Base-by-base conservation (phyloP, 1,140 invertebrate species). In the Drosophila bocqueti region DNA sequence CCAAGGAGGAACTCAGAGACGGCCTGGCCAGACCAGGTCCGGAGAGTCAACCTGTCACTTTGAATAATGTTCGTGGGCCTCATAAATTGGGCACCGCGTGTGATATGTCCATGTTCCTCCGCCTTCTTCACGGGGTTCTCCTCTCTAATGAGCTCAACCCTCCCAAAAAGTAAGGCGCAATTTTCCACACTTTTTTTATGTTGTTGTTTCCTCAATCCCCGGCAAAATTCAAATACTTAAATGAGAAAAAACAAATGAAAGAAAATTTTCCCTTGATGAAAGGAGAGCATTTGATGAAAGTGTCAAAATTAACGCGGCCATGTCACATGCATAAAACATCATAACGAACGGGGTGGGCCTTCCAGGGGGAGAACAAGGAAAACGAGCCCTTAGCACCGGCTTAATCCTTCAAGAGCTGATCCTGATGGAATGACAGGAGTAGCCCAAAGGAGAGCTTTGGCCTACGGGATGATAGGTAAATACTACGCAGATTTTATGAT, bases 71-170 rank as follows among this genome's bases (percentile, higher is more conserved):
- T 64, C 61, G 45, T 73, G 57, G 63, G 43, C 40, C 65, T 59
- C 85, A 81, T 81, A 90, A 90, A 90, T 90, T 90, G 81, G 63
- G 57, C n/a, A 59, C 59, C 64, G 69, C 66, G 21, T 73, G 61
- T 79, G 46, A 79, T 84, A 66, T 84, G 73, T 74, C 45, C 69
- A 43, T 50, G 21, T 54, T 71, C 64, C 57, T 73, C 47, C 42
- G 45, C 58, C 36, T 52, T 43, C 42, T 60, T 71, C 65, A 65
- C 50, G 52, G 52, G 8, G 24, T 34, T 38, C 21, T n/a, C 15
- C 1, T 9, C 46, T 76, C 66, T 89, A 89, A 89, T 89, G 74
- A 85, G 78, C 72, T 72, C 64, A 46, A 55, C 69, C 59, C 18
- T 31, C 69, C 69, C 16, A 34, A 61, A 60, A 46, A 38, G 52